A percentile compares a stretch with the other conserved stretches of the same genome.
phyloP scores from a whole-genome alignment of 2,113 vertebrate genomes.

The Cinclus cinclus region DNA sequence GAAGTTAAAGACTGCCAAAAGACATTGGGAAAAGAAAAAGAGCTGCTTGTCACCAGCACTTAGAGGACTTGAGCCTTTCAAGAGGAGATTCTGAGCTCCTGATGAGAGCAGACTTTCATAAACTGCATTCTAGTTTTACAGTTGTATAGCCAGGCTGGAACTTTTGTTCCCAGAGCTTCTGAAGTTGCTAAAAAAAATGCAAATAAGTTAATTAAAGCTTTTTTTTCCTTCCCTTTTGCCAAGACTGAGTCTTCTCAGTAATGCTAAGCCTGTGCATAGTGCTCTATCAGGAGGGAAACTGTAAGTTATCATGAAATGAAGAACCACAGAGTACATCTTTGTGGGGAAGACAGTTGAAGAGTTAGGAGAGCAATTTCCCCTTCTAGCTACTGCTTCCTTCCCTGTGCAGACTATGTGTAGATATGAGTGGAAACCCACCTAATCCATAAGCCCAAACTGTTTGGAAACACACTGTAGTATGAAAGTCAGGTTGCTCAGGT shows the following conservation, averaged over 20 bases:
- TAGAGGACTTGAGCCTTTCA: not conserved
- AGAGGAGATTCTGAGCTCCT: not conserved
- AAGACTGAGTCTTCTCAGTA: not conserved
- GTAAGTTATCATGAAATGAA: not conserved
- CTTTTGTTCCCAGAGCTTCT: conserved; percentile 14
- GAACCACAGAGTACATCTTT: not conserved
- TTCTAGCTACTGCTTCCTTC: not conserved
- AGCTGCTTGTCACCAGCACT: not conserved
- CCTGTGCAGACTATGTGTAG: not conserved
- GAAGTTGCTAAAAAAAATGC: not conserved
- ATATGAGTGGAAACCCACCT: not conserved
- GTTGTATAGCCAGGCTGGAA: not conserved
- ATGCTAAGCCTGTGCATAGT: not conserved
- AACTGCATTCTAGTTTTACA: not conserved
- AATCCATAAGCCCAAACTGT: not conserved
- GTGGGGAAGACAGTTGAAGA: not conserved
- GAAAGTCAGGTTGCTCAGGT: not conserved
- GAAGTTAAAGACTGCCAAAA: conserved; percentile 8
- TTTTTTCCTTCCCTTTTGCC: not conserved
- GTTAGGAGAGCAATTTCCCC: not conserved
- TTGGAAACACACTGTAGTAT: not conserved
- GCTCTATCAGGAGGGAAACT: not conserved
- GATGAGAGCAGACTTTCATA: not conserved
- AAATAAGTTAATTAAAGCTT: not conserved
- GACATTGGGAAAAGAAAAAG: not conserved